Conservation (phyloP, 2,888 invertebrate genomes). For the Diabrotica balteata region DNA sequence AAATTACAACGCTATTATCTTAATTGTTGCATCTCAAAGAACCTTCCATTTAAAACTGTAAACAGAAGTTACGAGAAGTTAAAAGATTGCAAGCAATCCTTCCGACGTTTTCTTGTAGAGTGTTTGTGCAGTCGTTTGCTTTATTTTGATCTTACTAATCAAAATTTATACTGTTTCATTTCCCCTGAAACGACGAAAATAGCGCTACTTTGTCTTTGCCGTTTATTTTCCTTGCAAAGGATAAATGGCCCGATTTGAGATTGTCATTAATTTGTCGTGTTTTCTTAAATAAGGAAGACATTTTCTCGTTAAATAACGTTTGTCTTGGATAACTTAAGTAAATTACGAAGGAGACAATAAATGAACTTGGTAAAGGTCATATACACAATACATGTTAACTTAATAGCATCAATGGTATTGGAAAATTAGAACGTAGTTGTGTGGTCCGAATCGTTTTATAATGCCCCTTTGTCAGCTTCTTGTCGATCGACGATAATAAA, state of each 20-base stretch:
- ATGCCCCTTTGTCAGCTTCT: too few relatives aligned
- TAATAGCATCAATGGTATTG: too few relatives aligned
- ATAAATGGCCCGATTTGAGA: not conserved
- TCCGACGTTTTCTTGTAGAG: not conserved
- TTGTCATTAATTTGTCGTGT: not conserved
- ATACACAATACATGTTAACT: too few relatives aligned
- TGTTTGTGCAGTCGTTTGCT: constrained; percentile 9
- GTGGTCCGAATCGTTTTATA: too few relatives aligned
- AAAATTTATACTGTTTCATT: constrained; percentile 13
- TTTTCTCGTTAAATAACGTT: too few relatives aligned
- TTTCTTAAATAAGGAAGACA: too few relatives aligned
- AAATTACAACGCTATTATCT: not conserved
- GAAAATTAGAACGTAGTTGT: too few relatives aligned
- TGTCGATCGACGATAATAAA: too few relatives aligned
- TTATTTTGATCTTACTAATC: constrained; percentile 9
- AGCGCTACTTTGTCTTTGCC: constrained; percentile 2
- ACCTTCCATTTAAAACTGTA: not conserved
- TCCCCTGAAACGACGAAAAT: constrained; percentile 4
- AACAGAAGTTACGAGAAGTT: constrained; percentile 1
- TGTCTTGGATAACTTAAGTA: too few relatives aligned
- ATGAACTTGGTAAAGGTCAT: too few relatives aligned
- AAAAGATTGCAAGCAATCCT: constrained; percentile 7
- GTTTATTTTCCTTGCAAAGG: not conserved
- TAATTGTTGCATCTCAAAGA: not conserved
- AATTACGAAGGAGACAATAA: too few relatives aligned